A percentile compares a stretch with the other conserved stretches of the same genome.
phyloP scores from a whole-genome alignment of 2,797 vertebrate genomes.

The Cyprinodon diabolis region DNA sequence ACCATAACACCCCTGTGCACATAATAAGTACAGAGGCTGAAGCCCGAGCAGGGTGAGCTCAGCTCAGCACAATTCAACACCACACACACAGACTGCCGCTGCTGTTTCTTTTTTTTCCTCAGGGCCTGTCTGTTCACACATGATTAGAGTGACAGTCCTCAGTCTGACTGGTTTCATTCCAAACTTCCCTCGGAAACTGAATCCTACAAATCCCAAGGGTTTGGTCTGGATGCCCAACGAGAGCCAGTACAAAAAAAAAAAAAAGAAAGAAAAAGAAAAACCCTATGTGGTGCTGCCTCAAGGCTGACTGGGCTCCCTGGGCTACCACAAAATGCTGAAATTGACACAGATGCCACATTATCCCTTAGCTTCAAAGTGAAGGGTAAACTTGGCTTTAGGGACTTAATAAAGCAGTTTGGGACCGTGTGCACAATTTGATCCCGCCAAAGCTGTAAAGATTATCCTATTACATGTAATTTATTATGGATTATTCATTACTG shows the following conservation, averaged over 20 bases:
- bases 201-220: slow-evolving; percentile 62
- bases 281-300: slow-evolving; percentile 52
- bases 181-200: slow-evolving; percentile 52
- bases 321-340: slow-evolving; percentile 51
- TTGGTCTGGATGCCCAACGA: slow-evolving; percentile 58
- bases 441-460: slow-evolving; percentile 38
- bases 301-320: slow-evolving; percentile 55
- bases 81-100: slow-evolving; percentile 41
- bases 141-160: slow-evolving; percentile 76
- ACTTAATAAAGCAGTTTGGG: slow-evolving; percentile 38
- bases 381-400: slow-evolving; percentile 26
- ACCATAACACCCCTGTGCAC: slow-evolving; percentile 12
- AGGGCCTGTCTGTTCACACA: slow-evolving; percentile 70
- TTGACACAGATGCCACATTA: slow-evolving; percentile 58
- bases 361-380: slow-evolving; percentile 51
- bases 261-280: background rate
- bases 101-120: slow-evolving; percentile 55
- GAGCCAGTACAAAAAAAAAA: slow-evolving; percentile 52
- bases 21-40: slow-evolving; percentile 30
- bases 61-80: slow-evolving; percentile 7
- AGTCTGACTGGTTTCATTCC: slow-evolving; percentile 69
- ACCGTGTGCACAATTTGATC: slow-evolving; percentile 20
- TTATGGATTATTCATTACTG: slow-evolving; percentile 43
- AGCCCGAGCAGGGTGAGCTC: slow-evolving; percentile 11
- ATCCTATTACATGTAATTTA: slow-evolving; percentile 43